A percentile compares a stretch with the other conserved stretches of the same genome.
These are phyloP conservation scores for Lutjanus erythropterus DNA, from an alignment of 2,113 vertebrate genomes.

Conservation along the genomic window DNA sequence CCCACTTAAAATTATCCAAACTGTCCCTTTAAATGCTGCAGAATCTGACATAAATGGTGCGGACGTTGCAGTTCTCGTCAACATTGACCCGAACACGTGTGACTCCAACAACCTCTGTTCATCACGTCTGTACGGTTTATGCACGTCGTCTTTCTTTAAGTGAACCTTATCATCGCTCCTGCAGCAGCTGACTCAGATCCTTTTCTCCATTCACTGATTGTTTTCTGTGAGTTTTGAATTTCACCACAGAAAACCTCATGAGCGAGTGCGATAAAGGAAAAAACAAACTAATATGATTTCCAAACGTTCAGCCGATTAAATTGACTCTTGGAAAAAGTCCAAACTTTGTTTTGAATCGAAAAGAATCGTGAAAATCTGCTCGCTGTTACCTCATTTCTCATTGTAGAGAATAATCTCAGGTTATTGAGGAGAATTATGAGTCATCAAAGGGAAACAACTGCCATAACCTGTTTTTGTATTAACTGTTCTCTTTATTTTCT, in stretches of 20 bases:
- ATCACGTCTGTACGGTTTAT: background rate
- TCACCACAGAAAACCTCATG: background rate
- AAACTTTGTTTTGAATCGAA: background rate
- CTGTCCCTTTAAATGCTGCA: no score
- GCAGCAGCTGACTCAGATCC: slow-evolving; percentile 13
- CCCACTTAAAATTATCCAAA: no score
- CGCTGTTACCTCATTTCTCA: slow-evolving; percentile 70
- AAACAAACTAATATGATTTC: background rate
- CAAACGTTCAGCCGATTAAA: background rate
- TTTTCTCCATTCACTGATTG: slow-evolving; percentile 11
- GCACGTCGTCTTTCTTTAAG: background rate
- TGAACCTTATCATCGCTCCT: background rate
- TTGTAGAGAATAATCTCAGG: slow-evolving; percentile 79
- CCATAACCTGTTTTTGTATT: slow-evolving; percentile 32
- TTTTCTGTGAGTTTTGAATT: slow-evolving; percentile 3
- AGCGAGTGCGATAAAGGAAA: background rate
- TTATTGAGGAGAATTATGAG: slow-evolving; percentile 62
- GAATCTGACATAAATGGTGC: slow-evolving; percentile 29
- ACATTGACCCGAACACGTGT: background rate
- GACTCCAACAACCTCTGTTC: background rate
- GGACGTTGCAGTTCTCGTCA: background rate
- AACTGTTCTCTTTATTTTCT: slow-evolving; percentile 23
- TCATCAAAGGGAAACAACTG: slow-evolving; percentile 58
- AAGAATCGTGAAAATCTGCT: slow-evolving; percentile 19
- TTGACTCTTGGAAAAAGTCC: slow-evolving; percentile 8